Conservation (phyloP, 2,113 vertebrate genomes). For the Spilogale gracilis region DNA sequence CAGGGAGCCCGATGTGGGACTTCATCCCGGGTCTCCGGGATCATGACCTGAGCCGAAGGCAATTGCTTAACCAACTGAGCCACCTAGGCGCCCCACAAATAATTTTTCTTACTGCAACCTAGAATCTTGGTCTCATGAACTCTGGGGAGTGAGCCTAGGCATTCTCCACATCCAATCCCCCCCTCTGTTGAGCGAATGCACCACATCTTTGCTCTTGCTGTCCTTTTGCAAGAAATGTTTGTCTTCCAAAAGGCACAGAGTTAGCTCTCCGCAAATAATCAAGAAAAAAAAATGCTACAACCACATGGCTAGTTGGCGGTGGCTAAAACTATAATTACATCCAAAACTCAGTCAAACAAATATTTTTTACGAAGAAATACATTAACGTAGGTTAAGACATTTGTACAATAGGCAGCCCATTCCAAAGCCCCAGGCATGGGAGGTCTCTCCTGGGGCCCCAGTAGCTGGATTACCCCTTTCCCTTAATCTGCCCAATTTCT, state of each 20-base stretch:
- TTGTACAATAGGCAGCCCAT: not conserved
- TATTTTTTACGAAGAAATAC: slow-evolving; percentile 1
- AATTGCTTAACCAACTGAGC: too few species aligned
- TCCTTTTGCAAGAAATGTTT: not conserved
- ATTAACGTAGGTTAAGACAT: not conserved
- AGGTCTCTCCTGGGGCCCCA: not conserved
- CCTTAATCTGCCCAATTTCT: not conserved
- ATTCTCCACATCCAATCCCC: too few species aligned
- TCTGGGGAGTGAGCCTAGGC: not conserved
- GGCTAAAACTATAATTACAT: slow-evolving; percentile 43
- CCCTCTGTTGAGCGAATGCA: not conserved
- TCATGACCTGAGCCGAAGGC: too few species aligned
- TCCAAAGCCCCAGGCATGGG: not conserved
- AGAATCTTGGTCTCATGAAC: not conserved
- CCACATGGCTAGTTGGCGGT: not conserved
- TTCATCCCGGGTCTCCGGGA: too few species aligned
- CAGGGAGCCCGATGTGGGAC: too few species aligned
- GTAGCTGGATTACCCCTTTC: not conserved
- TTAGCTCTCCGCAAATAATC: not conserved
- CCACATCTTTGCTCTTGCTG: not conserved
- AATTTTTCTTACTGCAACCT: not conserved
- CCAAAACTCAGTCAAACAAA: not conserved
- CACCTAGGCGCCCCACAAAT: not conserved
- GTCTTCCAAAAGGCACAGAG: not conserved
- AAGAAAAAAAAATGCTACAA: not conserved